These are phyloP conservation scores for Pardosa pseudoannulata DNA, from an alignment of 2,888 invertebrate genomes.

Conservation along the genomic window DNA sequence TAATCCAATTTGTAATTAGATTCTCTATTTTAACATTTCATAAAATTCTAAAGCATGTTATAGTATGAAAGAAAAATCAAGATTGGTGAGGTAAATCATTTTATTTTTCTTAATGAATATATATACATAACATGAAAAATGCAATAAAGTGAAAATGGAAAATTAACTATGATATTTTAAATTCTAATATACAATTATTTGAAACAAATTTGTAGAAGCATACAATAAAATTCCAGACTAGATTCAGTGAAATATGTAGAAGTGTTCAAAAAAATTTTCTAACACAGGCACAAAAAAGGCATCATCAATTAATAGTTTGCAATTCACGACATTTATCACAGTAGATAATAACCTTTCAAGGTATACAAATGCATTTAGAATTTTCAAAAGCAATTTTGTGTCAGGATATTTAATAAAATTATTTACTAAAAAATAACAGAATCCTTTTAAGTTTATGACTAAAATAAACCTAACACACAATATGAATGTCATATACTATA, in stretches of 20 bases:
- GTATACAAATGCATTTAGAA: too few relatives aligned
- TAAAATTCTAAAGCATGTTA: too few relatives aligned
- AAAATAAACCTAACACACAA: too few relatives aligned
- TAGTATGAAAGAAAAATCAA: too few relatives aligned
- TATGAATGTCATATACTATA: too few relatives aligned
- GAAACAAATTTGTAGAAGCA: not conserved
- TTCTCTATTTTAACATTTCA: too few relatives aligned
- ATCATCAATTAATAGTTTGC: not conserved
- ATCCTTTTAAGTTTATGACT: too few relatives aligned
- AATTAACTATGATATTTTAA: not conserved
- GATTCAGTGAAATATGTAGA: not conserved
- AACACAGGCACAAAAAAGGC: constrained; percentile 19
- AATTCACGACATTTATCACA: not conserved
- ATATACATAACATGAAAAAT: not conserved
- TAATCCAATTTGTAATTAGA: too few relatives aligned
- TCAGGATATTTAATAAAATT: too few relatives aligned
- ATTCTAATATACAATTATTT: not conserved
- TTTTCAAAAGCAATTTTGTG: too few relatives aligned
- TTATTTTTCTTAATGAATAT: not conserved
- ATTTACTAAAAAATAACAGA: too few relatives aligned
- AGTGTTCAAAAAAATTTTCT: not conserved
- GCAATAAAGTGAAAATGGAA: not conserved
- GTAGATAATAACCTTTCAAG: constrained; percentile 1
- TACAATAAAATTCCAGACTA: constrained; percentile 1
- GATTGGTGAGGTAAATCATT: too few relatives aligned